Base-by-base conservation (phyloP, 2,888 invertebrate species). In the Conus canariensis region DNA sequence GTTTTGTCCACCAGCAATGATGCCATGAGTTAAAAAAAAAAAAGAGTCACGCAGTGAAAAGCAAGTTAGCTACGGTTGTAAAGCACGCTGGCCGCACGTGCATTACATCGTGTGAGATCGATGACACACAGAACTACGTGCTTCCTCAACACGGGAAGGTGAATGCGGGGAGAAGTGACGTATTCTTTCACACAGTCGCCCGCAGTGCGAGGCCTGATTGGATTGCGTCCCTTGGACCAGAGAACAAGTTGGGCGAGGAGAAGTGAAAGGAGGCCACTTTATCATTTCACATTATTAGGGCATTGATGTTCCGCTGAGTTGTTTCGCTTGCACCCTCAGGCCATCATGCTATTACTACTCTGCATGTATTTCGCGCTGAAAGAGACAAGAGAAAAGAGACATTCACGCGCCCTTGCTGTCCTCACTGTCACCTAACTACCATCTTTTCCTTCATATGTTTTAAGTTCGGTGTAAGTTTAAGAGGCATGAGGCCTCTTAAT, bases 61-160 rank as follows among this genome's bases (percentile, higher is more conserved):
- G 56, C 67, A 45, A 83, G 85, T 67, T 59, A 45, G 89, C 85
- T 77, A 74, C 77, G 74, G 89, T 89, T 89, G 70, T 45, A 83
- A 85, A 56, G 85, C 60, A 89, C 59, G 85, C 89, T 70, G 85
- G 89, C 74, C 67, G 60, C 85, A 85, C 85, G 89, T 85, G 85
- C 85, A 60, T 25, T 85, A 85, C 89, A 89, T 77, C 67, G n/a
- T 89, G 85, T 85, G 89, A 85, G 89, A 85, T 89, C 74, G 89
- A 89, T 89, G 85, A 56, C 59, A n/a, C 45, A 64, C 22, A 60
- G 60, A 67, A n/a, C 70, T 19, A 83, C 85, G 85, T 74, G 85
- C 70, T 74, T 67, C 10, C 59, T 58, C 22, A 14, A 70, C 22
- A 19, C 70, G 22, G 70, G 70, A 70, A 70, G 22, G 22, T 14